Conservation (phyloP, 1,140 invertebrate genomes). For the Lysiphlebus fabarum region DNA sequence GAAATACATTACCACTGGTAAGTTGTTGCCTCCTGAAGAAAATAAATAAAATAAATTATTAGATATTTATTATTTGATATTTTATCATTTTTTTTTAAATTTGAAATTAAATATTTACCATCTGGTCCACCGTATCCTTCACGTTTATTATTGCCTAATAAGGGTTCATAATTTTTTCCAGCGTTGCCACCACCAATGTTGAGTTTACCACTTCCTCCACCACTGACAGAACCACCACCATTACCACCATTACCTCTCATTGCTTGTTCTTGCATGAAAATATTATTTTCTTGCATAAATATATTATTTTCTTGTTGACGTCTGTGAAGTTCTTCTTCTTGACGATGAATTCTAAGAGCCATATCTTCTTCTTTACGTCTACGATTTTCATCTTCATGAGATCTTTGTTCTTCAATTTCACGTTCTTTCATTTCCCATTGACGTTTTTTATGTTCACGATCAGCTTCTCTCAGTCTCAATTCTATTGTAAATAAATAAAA, state of each 20-base stretch:
- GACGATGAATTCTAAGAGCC: constrained; percentile 68
- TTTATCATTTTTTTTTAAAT: not conserved
- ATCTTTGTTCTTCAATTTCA: constrained; percentile 76
- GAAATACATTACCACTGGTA: constrained; percentile 54
- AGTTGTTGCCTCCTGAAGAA: constrained; percentile 48
- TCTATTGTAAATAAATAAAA: constrained; percentile 57
- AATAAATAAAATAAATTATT: not conserved
- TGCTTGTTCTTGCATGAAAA: constrained; percentile 46
- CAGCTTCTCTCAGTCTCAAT: constrained; percentile 79
- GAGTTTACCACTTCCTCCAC: too few relatives aligned
- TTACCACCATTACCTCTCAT: constrained; percentile 39
- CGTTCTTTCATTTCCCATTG: constrained; percentile 85
- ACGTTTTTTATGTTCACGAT: constrained; percentile 80
- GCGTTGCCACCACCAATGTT: constrained; percentile 30
- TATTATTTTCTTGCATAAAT: constrained; percentile 67
- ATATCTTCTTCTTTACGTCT: constrained; percentile 73
- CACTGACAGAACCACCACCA: constrained; percentile 23
- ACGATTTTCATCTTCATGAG: constrained; percentile 69
- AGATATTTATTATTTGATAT: not conserved
- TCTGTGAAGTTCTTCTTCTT: constrained; percentile 79
- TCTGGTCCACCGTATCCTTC: constrained; percentile 50
- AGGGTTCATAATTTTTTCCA: constrained; percentile 49
- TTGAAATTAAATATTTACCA: constrained; percentile 35
- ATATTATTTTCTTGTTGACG: constrained; percentile 78
- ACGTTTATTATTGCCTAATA: constrained; percentile 42